Base-by-base conservation (phyloP, 2,797 vertebrate species). In the Spinibarbus caldwelli region DNA sequence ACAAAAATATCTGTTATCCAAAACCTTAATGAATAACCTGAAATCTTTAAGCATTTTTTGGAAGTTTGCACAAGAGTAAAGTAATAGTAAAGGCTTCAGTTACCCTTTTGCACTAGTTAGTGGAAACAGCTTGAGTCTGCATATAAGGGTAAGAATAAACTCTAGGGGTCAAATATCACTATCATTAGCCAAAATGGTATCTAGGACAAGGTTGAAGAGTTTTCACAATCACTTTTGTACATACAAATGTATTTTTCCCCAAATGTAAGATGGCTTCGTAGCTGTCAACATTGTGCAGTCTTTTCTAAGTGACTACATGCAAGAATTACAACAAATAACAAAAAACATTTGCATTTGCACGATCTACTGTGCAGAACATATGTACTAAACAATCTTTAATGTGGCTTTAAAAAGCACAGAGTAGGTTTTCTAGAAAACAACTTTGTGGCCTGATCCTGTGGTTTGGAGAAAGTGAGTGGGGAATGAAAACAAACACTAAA, bases 91-190 rank as follows among this genome's bases (percentile, higher is more conserved):
- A 84, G 47, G 23, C 19, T 73, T 10, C 9, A 3, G 52, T 45
- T 73, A 73, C 6, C 62, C 66, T 43, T 71, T 64, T 29, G 66
- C 41, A 54, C 47, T 57, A 15, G 66, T 26, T 34, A 71, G 54
- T 86, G 81, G 64, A 85, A 90, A 88, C 43, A 10, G 38, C 57
- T 81, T 38, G n/a, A 59, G 59, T 80, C 38, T 72, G 70, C 78
- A 71, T 79, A 88, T 90, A 75, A 80, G 67, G 31, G 19, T 3
- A 66, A 68, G 17, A 85, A 78, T 70, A 84, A 85, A 88, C 83
- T 59, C 70, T 81, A 78, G 34, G 4, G 77, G 77, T 85, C 76
- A 78, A 70, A 88, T 66, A 67, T 14, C 15, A 54, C 68, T 38
- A 67, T 47, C 52, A 62, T 75, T 21, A 41, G 4, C 26, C n/a